Base-by-base conservation (phyloP, 2,113 vertebrate species). In the Polyodon spathula region DNA sequence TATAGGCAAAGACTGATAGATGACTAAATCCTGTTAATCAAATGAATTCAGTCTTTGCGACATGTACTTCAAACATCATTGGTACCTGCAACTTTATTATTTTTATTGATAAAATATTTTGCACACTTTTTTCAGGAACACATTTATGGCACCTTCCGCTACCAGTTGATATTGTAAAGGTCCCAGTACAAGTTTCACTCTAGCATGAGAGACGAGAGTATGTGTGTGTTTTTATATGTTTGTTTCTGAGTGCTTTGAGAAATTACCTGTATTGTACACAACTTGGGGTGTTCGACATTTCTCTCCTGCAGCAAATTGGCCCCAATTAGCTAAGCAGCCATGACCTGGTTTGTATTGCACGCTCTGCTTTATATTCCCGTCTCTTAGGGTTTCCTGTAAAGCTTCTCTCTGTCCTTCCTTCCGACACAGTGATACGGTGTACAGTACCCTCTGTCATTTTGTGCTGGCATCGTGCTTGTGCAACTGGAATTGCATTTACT, bases 261-360 rank as follows among this genome's bases (percentile, higher is more conserved):
- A 87, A 94, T 95, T 92, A 93, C 63, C 80, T 77, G 88, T 91
- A 93, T 95, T 93, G 95, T 97, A 96, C 93, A 93, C 96, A 97
- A 97, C 96, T 97, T 97, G 94, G 96, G 96, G 94, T 98, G 93
- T 99, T 96, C 92, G 95, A 94, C 94, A 68, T 99, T 98, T 99
- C 94, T 97, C 94, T 97, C 95, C 93, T 93, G 92, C 94, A 98
- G 94, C 94, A 93, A 89, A 93, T 97, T 95, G 95, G 92, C 92
- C 94, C 94, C 93, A 93, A 93, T 93, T 98, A 98, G 95, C 92
- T 98, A 97, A 97, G 93, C 96, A 97, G 93, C 95, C 94, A 91
- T 97, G 93, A 96, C 92, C 94, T 88, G 95, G 96, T 98, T 99
- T 98, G 95, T 98, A 97, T 99, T 99, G 95, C 95, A 97, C 93